phyloP scores from a whole-genome alignment of 2,113 vertebrate genomes.

The Columba janthina region DNA sequence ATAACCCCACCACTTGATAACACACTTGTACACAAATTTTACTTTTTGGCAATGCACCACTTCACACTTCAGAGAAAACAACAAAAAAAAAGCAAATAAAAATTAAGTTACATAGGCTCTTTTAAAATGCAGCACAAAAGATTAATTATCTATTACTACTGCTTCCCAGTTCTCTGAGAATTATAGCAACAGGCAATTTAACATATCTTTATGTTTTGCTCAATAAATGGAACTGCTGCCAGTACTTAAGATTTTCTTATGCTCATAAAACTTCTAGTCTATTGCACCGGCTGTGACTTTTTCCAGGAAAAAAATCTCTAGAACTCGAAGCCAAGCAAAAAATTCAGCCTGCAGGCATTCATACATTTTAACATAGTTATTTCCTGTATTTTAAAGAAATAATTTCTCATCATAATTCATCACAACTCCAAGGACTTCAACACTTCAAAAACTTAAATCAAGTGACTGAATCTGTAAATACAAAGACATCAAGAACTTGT shows the following conservation, averaged over 20 bases:
- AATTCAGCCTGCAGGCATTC: neutral
- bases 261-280: neutral
- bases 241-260: neutral
- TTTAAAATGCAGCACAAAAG: neutral
- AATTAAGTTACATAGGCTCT: neutral
- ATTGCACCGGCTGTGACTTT: neutral
- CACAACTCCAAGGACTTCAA: neutral
- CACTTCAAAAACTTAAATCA: slow-evolving; percentile 38
- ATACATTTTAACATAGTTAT: neutral
- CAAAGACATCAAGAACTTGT: neutral
- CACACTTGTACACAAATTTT: neutral
- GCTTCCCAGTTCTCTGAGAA: neutral
- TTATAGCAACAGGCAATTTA: neutral
- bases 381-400: neutral
- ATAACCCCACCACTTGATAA: neutral
- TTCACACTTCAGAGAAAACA: neutral
- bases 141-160: neutral
- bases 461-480: neutral
- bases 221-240: neutral
- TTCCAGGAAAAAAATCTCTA: neutral
- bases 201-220: neutral
- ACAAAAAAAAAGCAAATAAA: neutral
- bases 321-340: neutral
- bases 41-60: neutral
- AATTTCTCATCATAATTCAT: neutral